Base-by-base conservation (phyloP, 2,888 invertebrate species). In the Platycheirus albimanus region DNA sequence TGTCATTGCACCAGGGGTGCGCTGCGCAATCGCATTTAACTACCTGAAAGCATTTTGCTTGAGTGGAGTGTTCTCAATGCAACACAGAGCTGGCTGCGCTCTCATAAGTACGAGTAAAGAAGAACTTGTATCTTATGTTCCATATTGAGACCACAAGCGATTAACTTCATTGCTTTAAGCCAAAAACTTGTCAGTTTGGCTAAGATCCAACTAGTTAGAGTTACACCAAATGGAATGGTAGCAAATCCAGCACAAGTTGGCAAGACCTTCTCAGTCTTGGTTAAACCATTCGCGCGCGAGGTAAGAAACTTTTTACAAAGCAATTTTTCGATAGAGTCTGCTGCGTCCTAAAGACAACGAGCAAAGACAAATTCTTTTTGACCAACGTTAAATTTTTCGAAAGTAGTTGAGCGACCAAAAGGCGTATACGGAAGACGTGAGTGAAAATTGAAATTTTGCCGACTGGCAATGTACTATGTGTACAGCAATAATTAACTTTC, bases 271-370 rank as follows among this genome's bases (percentile, higher is more conserved):
- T 61, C 76, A 81, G 81, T 81, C 76, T 71, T 52, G 36, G 36
- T 43, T 61, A n/a, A 77, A 54, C 77, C 77, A 77, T 66, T 71
- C 81, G 71, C 77, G 77, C 66, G 81, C 77, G 61, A 67, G 81
- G 81, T 81, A 72, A 77, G 66, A 67, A 28, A 11, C 3, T n/a
- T 45, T 28, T 36, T 47, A 49, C n/a, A 41, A 61, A 64, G 10
- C 1, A 30, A 67, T 38, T 81, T 71, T n/a, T n/a, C n/a, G n/a
- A n/a, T n/a, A n/a, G n/a, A n/a, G n/a, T n/a, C n/a, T n/a, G n/a
- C n/a, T n/a, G n/a, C n/a, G n/a, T n/a, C n/a, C n/a, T n/a, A n/a
- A n/a, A n/a, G n/a, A n/a, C n/a, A n/a, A n/a, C n/a, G n/a, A n/a
- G n/a, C n/a, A n/a, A n/a, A n/a, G n/a, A n/a, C n/a, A n/a, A n/a